Conservation (phyloP, 2,797 vertebrate species). For the Notoglanidium macrostoma region DNA sequence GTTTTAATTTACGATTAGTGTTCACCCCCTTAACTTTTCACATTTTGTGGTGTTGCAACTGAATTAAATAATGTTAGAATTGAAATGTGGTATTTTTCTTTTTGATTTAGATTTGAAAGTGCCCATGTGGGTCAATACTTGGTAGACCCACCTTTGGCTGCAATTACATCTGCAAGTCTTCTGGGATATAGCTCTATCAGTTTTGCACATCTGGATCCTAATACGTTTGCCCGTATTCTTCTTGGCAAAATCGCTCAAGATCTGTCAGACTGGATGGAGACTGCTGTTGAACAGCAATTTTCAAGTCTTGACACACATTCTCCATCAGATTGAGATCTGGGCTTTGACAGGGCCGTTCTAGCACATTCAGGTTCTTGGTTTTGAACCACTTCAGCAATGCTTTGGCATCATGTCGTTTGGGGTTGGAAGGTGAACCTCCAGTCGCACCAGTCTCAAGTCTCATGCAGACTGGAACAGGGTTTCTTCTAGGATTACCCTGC, state of each 20-base stretch:
- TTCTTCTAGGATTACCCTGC: background rate
- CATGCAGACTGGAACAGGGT: background rate
- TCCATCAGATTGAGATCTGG: background rate
- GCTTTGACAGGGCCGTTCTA: background rate
- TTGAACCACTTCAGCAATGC: background rate
- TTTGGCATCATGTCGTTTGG: background rate
- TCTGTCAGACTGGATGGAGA: slow-evolving; percentile 3
- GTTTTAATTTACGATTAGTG: background rate
- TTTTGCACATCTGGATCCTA: slow-evolving; percentile 4
- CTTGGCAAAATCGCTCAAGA: background rate
- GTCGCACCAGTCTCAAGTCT: background rate
- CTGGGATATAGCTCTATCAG: background rate
- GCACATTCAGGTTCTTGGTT: background rate
- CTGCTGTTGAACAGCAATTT: slow-evolving; percentile 18
- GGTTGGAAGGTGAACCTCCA: background rate
- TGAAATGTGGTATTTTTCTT: background rate
- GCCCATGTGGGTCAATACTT: background rate
- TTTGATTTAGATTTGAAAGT: background rate
- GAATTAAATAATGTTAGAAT: background rate
- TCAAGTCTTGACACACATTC: slow-evolving; percentile 1
- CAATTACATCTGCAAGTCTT: background rate
- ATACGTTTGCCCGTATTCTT: background rate
- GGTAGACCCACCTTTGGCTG: background rate
- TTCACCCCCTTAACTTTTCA: background rate
- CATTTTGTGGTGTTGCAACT: background rate